Base-by-base conservation (phyloP, 2,888 invertebrate species). In the Cantharis nigra region DNA sequence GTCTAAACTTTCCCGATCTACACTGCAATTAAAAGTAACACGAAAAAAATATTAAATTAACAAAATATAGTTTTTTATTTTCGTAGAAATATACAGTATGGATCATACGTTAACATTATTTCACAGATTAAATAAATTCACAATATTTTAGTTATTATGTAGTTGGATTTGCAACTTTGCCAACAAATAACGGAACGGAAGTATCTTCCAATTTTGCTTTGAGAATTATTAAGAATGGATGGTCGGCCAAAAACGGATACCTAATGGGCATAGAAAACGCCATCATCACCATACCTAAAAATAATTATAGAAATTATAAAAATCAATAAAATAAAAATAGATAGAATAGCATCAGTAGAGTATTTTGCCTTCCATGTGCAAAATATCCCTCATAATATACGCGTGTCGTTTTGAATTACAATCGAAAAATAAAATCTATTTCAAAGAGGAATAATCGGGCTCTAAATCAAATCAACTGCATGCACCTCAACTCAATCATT, bases 181-280 rank as follows among this genome's bases (percentile, higher is more conserved):
- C 75, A n/a, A 14, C 13, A 26, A 75, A 71, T 14, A 75, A 62
- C 11, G 30, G 5, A 70, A 63, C 20, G 11, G 30, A 13, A 5
- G 11, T 14, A 14, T 69, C 13, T 70, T 70, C 23, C 33, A 14
- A 20, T 14, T 16, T 69, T 30, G 73, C 20, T 69, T 74, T 18
- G 9, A 78, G 70, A 3, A 74, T 9, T 16, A 78, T 49, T 14
- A 76, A 65, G 63, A 79, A 79, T 9, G 78, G 78, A 76, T 79
- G 79, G 69, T 79, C 79, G 3, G 74, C 78, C 28, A 78, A 30
- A 30, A 79, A 78, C 9, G 69, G 33, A 7, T 3, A n/a, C 14
- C 13, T 30, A 14, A 62, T 18, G 4, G 75, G 65, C 9, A 20
- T 26, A 1, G 18, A 14, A 26, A 20, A 18, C 4, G 28, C 1